These are phyloP conservation scores for Drosophila algonquin DNA, from an alignment of 2,888 invertebrate genomes.

Conservation along the genomic window DNA sequence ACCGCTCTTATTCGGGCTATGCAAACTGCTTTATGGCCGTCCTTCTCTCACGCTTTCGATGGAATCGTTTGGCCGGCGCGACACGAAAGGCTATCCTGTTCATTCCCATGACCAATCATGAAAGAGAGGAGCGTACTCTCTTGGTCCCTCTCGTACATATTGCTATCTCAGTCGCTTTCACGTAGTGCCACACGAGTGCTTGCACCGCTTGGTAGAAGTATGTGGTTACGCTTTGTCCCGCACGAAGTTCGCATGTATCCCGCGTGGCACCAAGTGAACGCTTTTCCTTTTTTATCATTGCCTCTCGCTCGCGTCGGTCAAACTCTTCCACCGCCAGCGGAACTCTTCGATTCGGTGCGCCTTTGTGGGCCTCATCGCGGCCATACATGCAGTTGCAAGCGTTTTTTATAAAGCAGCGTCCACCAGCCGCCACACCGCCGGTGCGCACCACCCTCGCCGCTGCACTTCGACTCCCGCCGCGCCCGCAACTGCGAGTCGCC, in stretches of 20 bases:
- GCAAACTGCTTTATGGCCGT: conserved; percentile 38
- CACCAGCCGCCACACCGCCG: neutral
- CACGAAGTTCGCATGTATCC: conserved; percentile 1
- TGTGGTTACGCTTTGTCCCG: conserved; percentile 58
- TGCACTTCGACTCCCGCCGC: neutral
- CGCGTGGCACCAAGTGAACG: conserved; percentile 47
- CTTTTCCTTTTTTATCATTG: conserved; percentile 27
- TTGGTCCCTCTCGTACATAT: conserved; percentile 23
- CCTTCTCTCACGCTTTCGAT: conserved; percentile 38
- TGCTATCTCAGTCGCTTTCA: conserved; percentile 58
- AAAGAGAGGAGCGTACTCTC: conserved; percentile 38
- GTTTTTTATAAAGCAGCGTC: neutral
- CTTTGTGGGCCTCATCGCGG: neutral
- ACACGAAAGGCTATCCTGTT: conserved; percentile 23
- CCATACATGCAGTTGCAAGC: neutral
- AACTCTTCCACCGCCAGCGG: conserved; percentile 45
- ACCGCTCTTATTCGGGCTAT: conserved; percentile 29
- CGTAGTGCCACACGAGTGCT: conserved; percentile 44
- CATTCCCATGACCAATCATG: neutral
- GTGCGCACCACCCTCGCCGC: neutral
- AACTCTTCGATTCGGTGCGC: conserved; percentile 4
- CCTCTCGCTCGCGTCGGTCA: conserved; percentile 37
- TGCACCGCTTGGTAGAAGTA: conserved; percentile 54
- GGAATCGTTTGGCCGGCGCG: conserved; percentile 49
- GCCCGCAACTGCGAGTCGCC: neutral